These are phyloP conservation scores for Drosophila triauraria DNA, from an alignment of 1,140 invertebrate species.

Conservation along the genomic window DNA sequence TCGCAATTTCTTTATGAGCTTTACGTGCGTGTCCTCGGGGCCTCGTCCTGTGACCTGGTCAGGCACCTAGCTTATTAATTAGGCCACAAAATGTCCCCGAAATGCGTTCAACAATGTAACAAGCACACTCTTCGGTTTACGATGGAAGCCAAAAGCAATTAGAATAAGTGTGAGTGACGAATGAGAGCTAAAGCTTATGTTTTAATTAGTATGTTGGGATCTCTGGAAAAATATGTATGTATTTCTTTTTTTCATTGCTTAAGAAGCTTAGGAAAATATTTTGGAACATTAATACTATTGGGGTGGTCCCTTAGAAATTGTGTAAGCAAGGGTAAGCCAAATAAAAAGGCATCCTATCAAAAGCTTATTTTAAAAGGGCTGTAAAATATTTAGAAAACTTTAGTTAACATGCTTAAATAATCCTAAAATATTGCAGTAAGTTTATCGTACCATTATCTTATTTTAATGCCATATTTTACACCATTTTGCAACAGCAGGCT, in stretches of 20 bases:
- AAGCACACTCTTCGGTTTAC: conserved; percentile 2
- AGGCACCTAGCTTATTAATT: conserved; percentile 68
- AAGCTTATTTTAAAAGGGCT: too few relatives aligned
- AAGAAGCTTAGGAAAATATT: background rate
- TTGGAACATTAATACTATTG: too few relatives aligned
- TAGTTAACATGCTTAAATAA: background rate
- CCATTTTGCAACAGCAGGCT: conserved; percentile 23
- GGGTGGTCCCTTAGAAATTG: too few relatives aligned
- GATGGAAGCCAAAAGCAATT: conserved; percentile 5
- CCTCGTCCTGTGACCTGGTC: conserved; percentile 36
- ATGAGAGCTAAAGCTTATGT: background rate
- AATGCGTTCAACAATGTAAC: conserved; percentile 27
- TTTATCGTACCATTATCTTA: background rate
- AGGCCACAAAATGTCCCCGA: conserved; percentile 46
- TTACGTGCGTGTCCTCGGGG: conserved; percentile 54
- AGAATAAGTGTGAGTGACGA: background rate
- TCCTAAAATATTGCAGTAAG: too few relatives aligned
- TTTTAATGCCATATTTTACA: conserved; percentile 11
- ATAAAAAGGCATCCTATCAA: too few relatives aligned
- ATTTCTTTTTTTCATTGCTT: background rate
- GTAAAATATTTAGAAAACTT: background rate
- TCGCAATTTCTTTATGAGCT: conserved; percentile 69
- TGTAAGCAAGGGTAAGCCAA: too few relatives aligned
- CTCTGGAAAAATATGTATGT: background rate
- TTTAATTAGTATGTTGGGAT: background rate